Conservation (phyloP, 2,888 invertebrate genomes). For the Sylvicola cinctus region DNA sequence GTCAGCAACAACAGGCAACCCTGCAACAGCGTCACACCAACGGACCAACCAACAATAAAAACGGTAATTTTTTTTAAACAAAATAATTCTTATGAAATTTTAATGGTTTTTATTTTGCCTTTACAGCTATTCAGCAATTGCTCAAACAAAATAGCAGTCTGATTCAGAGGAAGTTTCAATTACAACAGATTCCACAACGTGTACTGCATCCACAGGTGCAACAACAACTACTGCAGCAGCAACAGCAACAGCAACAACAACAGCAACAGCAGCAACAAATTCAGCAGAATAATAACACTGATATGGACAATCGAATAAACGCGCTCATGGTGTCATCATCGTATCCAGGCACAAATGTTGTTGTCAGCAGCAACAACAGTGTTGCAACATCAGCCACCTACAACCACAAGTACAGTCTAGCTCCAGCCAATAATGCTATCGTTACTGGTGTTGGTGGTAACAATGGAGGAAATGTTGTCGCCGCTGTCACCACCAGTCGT, state of each 20-base stretch:
- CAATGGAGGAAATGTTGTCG: background rate
- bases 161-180: slow-evolving; percentile 16
- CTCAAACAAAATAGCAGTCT: slow-evolving; percentile 8
- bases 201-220: too few relatives aligned
- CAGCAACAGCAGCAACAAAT: slow-evolving; percentile 7
- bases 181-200: too few relatives aligned
- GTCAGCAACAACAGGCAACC: slow-evolving; percentile 5
- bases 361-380: too few relatives aligned
- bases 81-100: too few relatives aligned
- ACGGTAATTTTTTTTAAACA: slow-evolving; percentile 16
- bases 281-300: too few relatives aligned
- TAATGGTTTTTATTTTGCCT: too few relatives aligned
- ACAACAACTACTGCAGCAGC: slow-evolving; percentile 15
- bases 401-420: slow-evolving; percentile 24
- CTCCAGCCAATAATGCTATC: slow-evolving; percentile 10
- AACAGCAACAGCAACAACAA: slow-evolving; percentile 12
- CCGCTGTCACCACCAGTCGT: background rate
- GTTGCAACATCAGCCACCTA: too few relatives aligned
- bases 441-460: background rate
- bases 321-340: too few relatives aligned
- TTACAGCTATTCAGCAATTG: slow-evolving; percentile 16
- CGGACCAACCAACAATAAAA: slow-evolving; percentile 16
- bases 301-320: too few relatives aligned
- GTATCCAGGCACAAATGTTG: too few relatives aligned
- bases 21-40: slow-evolving; percentile 17